phyloP scores from a whole-genome alignment of 2,797 vertebrate genomes.

The Protonibea diacanthus region DNA sequence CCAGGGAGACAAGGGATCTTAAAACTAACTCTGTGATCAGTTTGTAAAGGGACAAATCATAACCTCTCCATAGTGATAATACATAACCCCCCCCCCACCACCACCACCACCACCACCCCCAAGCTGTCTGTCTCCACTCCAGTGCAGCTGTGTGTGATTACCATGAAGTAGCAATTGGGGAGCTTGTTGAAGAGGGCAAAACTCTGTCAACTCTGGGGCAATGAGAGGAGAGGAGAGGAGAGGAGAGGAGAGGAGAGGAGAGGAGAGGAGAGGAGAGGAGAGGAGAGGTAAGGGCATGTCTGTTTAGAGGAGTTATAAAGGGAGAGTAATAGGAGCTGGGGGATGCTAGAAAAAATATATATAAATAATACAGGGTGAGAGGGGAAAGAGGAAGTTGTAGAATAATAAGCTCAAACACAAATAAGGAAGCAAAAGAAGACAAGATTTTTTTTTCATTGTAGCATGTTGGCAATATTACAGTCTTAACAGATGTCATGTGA shows the following conservation, averaged over 20 bases:
- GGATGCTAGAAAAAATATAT: not conserved
- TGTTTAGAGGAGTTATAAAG: slow-evolving; percentile 15
- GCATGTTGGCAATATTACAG: slow-evolving; percentile 9
- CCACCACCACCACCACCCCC: not conserved
- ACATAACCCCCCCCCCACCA: not conserved
- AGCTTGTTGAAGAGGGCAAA: slow-evolving; percentile 68
- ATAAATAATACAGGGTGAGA: not conserved
- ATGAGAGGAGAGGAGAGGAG: slow-evolving; percentile 59
- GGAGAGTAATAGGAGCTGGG: slow-evolving; percentile 15
- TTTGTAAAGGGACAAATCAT: slow-evolving; percentile 57
- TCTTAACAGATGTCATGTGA: slow-evolving; percentile 15
- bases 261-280: slow-evolving; percentile 32
- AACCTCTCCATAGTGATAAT: slow-evolving; percentile 59
- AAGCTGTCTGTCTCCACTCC: slow-evolving; percentile 65
- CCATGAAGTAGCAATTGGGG: slow-evolving; percentile 70
- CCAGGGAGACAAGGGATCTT: slow-evolving; percentile 34
- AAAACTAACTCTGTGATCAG: slow-evolving; percentile 54
- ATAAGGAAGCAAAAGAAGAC: slow-evolving; percentile 1
- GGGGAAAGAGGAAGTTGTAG: slow-evolving; percentile 14
- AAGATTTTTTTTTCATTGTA: not conserved
- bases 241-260: slow-evolving; percentile 31
- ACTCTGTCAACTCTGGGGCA: slow-evolving; percentile 60
- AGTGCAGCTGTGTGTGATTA: slow-evolving; percentile 80
- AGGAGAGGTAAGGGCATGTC: slow-evolving; percentile 37
- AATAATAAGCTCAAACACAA: slow-evolving; percentile 18